Base-by-base conservation (phyloP, 2,113 vertebrate species). In the Echinops telfairi region DNA sequence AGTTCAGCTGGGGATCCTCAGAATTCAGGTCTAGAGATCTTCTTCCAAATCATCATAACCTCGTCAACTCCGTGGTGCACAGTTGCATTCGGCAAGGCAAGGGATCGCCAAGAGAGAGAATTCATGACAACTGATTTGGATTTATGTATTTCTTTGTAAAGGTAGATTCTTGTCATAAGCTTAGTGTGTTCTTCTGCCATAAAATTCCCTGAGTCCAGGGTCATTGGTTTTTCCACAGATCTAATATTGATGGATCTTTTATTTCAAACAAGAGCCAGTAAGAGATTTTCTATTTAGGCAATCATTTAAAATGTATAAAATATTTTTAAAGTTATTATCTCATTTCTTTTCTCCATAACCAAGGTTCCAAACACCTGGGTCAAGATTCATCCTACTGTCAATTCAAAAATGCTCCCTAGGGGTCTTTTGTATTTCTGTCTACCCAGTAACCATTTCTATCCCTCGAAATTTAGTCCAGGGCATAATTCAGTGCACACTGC, bases 201-300 rank as follows among this genome's bases (percentile, higher is more conserved):
- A 79, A 92, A 43, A 31, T 91, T 93, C 64, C 84, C 71, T 10
- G 6, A 92, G 58, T 29, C 40, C 38, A 91, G 29, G 43, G 29
- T 71, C 19, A 31, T 53, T 17, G 2, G n/a, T 95, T 84, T 91
- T 84, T 89, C 78, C 89, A 66, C 6, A 73, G 75, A 38, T 76
- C 83, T 91, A 94, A 95, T 81, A 79, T 33, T 88, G 70, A 81
- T 43, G 58, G 8, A 80, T 83, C 27, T 33, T 85, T 96, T 93
- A 90, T 83, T 94, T 95, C 80, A 85, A 95, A 87, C 43, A 90
- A 87, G 33, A 89, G 22, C 38, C 71, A 80, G 31, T 47, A 94
- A 70, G 87, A 87, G 92, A 77, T 25, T 14, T 93, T 77, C 14
- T 82, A 80, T 91, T 93, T 88, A 75, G 22, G 27, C 62, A 47